A percentile compares a stretch with the other conserved stretches of the same genome.
These are phyloP conservation scores for Zaprionus vittiger DNA, from an alignment of 1,140 invertebrate genomes.

Conservation along the genomic window DNA sequence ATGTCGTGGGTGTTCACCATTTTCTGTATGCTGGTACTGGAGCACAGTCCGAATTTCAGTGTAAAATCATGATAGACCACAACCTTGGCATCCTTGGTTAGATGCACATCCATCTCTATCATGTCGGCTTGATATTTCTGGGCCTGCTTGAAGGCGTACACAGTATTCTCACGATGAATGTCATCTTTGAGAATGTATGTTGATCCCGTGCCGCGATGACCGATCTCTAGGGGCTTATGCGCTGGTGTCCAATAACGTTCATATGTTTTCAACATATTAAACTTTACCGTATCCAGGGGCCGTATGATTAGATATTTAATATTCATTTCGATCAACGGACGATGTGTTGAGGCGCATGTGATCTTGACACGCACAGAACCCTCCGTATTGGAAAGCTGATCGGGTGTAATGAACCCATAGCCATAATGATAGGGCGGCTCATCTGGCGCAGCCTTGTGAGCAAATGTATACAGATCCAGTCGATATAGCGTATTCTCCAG, in stretches of 20 bases:
- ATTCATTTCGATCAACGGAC: constrained; percentile 59
- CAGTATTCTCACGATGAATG: constrained; percentile 66
- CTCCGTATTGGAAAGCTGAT: constrained; percentile 46
- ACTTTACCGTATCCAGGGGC: constrained; percentile 19
- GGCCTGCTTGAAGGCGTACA: constrained; percentile 49
- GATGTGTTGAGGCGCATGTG: constrained; percentile 66
- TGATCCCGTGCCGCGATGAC: constrained; percentile 56
- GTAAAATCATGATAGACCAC: constrained; percentile 67
- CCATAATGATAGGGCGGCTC: constrained; percentile 70
- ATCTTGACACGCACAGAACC: constrained; percentile 49
- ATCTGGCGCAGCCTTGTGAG: constrained; percentile 34
- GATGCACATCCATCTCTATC: constrained; percentile 71
- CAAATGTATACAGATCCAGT: constrained; percentile 60
- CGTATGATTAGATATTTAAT: constrained; percentile 52
- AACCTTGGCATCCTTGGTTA: constrained; percentile 66
- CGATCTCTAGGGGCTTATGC: constrained; percentile 46
- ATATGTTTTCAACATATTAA: constrained; percentile 32
- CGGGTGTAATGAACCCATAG: constrained; percentile 51
- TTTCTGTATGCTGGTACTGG: constrained; percentile 8
- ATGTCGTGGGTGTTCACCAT: constrained; percentile 36
- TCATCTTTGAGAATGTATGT: constrained; percentile 32
- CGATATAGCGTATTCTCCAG: constrained; percentile 47
- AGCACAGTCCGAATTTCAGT: constrained; percentile 34
- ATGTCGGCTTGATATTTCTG: constrained; percentile 50
- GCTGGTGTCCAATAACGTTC: constrained; percentile 44